Base-by-base conservation (phyloP, 2,888 invertebrate genomes). In the Dasypogon diadema region DNA sequence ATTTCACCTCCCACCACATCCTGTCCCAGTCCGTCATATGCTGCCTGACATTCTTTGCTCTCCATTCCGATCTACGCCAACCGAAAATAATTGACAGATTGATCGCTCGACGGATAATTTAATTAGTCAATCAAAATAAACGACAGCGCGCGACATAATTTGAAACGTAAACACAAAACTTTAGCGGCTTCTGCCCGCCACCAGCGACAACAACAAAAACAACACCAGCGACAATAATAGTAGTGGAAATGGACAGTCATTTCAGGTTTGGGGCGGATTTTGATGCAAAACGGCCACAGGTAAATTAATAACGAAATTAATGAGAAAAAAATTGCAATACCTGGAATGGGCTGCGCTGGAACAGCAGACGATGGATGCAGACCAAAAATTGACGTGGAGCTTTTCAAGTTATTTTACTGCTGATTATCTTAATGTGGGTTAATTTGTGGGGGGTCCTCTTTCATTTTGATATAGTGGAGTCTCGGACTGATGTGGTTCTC, bases 81-180 rank as follows among this genome's bases (percentile, higher is more conserved):
- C 4, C 12, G 46, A 26, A 58, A 78, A 79, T 81, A 81, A 81
- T 81, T 81, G 81, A 81, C 81, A 81, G 81, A 81, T 81, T 81
- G 81, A 81, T 81, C 80, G 80, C 76, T 78, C 80, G 79, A 80
- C 79, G 80, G 80, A 79, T 81, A 80, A 81, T 81, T 81, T 80
- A 81, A 81, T 81, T 81, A 81, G 79, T 81, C 80, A 80, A 80
- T 80, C 79, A 80, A 80, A 79, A 80, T 79, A 78, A 77, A 65
- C 76, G 76, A 75, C 58, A 76, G 75, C 74, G 72, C 77, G 72
- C 77, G 74, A 56, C 51, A 77, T 65, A 65, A 65, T 65, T 65
- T 65, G 65, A 65, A 65, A 65, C 77, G 54, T 76, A 65, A 77
- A 30, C 63, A 75, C 68, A 75, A 73, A 65, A 65, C 48, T 65